Base-by-base conservation (phyloP, 2,888 invertebrate species). In the Trisateles emortualis region DNA sequence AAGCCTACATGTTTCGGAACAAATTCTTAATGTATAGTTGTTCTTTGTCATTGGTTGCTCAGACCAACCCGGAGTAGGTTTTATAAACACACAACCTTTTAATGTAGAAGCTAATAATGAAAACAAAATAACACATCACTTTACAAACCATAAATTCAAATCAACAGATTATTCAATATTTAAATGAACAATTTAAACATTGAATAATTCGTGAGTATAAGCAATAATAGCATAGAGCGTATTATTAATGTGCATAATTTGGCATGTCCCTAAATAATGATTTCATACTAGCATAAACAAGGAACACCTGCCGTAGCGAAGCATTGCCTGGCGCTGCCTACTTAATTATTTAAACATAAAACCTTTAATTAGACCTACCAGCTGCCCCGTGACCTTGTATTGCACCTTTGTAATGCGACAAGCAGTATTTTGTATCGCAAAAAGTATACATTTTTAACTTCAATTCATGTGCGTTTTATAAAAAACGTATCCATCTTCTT, bases 301-400 rank as follows among this genome's bases (percentile, higher is more conserved):
- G 60, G 50, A 62, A 75, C 90, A 91, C 88, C 90, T 90, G 91
- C 88, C 66, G 50, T 65, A 71, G 68, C 61, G 61, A 72, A 67
- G 76, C 77, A 74, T 76, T 73, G 70, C 69, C 67, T 44, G 62
- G 50, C 64, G 60, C 79, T 59, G 53, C 79, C 82, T 82, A 87
- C 81, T 91, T 90, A 92, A 92, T 92, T 92, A 92, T 92, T 91
- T 90, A 86, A 87, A 83, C 86, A 88, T 90, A 90, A 91, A 91
- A 87, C 88, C 86, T 90, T 90, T 92, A 92, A 92, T 92, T 92
- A 91, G 87, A 84, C 73, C 48, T 43, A 64, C 57, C 92, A 92
- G 86, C 90, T 92, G 92, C 82, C 81, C 51, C 29, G 51, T 77
- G 87, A 79, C 91, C 91, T 91, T 90, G 92, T 72, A 76, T 59